A percentile compares a stretch with the other conserved stretches of the same genome.
Evolutionary conservation across 2,113 vertebrate genomes (phyloP).

Genomic region (Nycticryphes semicollaris): DNA sequence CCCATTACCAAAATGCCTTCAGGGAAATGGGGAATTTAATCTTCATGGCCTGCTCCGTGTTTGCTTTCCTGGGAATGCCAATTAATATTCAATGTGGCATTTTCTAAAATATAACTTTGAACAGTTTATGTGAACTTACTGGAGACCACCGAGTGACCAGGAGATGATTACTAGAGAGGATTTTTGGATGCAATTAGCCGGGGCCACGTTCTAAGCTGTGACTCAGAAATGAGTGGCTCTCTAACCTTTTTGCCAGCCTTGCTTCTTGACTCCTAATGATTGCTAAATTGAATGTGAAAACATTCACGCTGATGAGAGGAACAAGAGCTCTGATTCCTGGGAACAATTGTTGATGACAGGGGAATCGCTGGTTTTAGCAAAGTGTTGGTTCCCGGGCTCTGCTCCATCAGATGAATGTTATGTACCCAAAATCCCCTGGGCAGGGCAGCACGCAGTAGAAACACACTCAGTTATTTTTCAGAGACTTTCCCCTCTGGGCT

Average conservation of each 20-base stretch:
- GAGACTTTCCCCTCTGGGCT: constrained; percentile 4
- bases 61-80: neutral
- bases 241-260: neutral
- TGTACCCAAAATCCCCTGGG: neutral
- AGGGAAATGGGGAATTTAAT: neutral
- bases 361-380: neutral
- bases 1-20: neutral
- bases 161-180: neutral
- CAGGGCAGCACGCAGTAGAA: neutral
- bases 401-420: neutral
- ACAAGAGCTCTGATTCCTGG: neutral
- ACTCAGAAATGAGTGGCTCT: neutral
- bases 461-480: constrained; percentile 5
- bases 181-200: neutral
- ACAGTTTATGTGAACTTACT: neutral
- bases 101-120: neutral
- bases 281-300: neutral
- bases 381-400: neutral
- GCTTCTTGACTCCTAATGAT: neutral
- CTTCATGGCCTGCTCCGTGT: neutral
- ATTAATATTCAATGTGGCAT: neutral
- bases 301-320: neutral
- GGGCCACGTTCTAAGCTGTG: neutral
- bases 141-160: fast-evolving
- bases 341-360: neutral